These are phyloP conservation scores for Cromileptes altivelis DNA, from an alignment of 2,113 vertebrate species.

Conservation along the genomic window DNA sequence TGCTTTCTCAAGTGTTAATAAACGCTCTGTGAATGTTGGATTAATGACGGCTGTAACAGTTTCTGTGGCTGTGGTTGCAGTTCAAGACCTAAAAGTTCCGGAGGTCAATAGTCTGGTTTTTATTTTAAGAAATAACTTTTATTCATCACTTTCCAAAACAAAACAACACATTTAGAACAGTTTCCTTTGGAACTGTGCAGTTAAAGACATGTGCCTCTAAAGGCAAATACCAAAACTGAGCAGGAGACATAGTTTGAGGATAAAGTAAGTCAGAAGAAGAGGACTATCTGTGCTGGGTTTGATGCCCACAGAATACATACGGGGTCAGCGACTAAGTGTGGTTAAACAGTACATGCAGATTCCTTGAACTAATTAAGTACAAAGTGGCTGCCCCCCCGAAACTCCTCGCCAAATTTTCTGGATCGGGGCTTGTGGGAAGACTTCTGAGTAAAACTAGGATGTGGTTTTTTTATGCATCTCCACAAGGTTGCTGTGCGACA, in stretches of 20 bases:
- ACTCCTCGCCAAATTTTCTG: slow-evolving; percentile 55
- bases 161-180: not conserved
- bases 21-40: not conserved
- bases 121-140: not conserved
- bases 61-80: not conserved
- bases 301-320: slow-evolving; percentile 27
- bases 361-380: slow-evolving; percentile 70
- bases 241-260: not conserved
- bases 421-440: slow-evolving; percentile 67
- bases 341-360: slow-evolving; percentile 50
- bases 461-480: slow-evolving; percentile 50
- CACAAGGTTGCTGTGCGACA: slow-evolving; percentile 52
- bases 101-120: not conserved
- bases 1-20: not conserved
- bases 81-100: not conserved
- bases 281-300: slow-evolving; percentile 29
- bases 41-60: not conserved
- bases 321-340: slow-evolving; percentile 55
- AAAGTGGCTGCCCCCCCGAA: slow-evolving; percentile 33
- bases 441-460: slow-evolving; percentile 62
- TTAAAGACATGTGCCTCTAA: not conserved
- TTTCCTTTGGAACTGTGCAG: too few relatives aligned
- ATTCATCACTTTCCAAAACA: slow-evolving; percentile 6
- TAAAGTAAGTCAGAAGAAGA: not conserved
- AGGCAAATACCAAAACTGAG: not conserved